These are phyloP conservation scores for Orthosia cruda DNA, from an alignment of 2,888 invertebrate species.

Conservation along the genomic window DNA sequence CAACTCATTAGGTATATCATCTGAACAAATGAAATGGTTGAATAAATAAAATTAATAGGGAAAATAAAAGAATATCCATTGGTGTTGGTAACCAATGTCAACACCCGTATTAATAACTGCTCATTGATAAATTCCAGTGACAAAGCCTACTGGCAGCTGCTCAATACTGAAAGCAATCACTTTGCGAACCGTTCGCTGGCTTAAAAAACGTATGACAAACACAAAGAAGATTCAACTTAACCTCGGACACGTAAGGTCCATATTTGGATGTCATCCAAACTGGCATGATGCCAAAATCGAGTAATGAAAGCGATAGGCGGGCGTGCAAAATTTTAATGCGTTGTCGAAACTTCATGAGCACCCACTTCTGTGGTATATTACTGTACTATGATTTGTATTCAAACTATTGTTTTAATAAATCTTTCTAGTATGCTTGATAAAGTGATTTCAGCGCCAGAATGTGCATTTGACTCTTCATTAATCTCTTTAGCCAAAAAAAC, in stretches of 20 bases:
- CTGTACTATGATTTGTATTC: constrained; percentile 38
- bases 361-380: constrained; percentile 31
- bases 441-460: background rate
- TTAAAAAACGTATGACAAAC: constrained; percentile 53
- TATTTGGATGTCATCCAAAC: constrained; percentile 53
- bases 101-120: constrained; percentile 58
- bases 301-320: constrained; percentile 71
- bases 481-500: background rate
- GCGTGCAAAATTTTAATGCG: constrained; percentile 73
- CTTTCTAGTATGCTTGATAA: background rate
- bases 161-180: constrained; percentile 72
- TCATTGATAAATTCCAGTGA: constrained; percentile 62
- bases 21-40: too few species aligned
- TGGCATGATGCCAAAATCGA: constrained; percentile 71
- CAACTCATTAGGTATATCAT: background rate
- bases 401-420: constrained; percentile 36
- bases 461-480: background rate
- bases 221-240: constrained; percentile 62
- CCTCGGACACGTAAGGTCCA: constrained; percentile 56
- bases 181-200: constrained; percentile 54
- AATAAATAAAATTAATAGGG: background rate
- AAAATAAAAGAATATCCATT: background rate
- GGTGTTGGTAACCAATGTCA: constrained; percentile 24
- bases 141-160: constrained; percentile 67
- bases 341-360: constrained; percentile 69